A percentile compares a stretch with the other conserved stretches of the same genome.
phyloP scores from a whole-genome alignment of 2,888 invertebrate genomes.

The Miltochrista miniata region DNA sequence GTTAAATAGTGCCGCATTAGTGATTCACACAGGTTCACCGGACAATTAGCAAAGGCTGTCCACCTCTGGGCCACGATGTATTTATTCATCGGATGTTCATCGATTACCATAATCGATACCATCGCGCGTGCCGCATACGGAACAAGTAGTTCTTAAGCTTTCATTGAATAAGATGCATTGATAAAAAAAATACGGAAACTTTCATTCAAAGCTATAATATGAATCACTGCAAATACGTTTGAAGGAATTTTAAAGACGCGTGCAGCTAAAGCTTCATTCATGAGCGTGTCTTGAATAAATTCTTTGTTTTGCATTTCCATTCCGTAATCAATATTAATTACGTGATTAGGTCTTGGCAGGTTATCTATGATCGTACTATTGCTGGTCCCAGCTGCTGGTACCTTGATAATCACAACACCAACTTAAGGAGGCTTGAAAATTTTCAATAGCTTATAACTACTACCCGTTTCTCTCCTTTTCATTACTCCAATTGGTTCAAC shows the following conservation, averaged over 20 bases:
- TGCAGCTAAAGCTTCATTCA: constrained; percentile 8
- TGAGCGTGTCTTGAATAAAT: constrained; percentile 12
- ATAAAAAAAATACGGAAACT: constrained; percentile 38
- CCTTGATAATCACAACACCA: no score
- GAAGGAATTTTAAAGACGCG: constrained; percentile 7
- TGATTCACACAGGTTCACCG: constrained; percentile 79
- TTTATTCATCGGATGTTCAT: constrained; percentile 82
- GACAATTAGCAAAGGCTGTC: constrained; percentile 83
- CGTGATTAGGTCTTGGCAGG: constrained; percentile 4
- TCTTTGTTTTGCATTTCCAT: constrained; percentile 7
- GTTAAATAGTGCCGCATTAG: constrained; percentile 70
- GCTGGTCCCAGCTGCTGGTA: no score
- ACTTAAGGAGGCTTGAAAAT: no score
- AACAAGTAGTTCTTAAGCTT: constrained; percentile 60
- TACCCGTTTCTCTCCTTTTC: no score
- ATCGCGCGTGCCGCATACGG: constrained; percentile 78
- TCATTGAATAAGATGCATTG: constrained; percentile 66
- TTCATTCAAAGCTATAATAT: constrained; percentile 27
- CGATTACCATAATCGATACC: constrained; percentile 82
- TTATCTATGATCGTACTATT: background rate
- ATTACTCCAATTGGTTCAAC: no score
- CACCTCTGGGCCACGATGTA: constrained; percentile 76
- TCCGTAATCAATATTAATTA: constrained; percentile 12
- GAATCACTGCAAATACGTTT: background rate
- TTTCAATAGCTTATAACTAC: no score